Evolutionary conservation across 1,140 invertebrate genomes (phyloP), one percentile per base, ranked within the genome.

Genomic region (Dufourea novaeangliae): DNA sequence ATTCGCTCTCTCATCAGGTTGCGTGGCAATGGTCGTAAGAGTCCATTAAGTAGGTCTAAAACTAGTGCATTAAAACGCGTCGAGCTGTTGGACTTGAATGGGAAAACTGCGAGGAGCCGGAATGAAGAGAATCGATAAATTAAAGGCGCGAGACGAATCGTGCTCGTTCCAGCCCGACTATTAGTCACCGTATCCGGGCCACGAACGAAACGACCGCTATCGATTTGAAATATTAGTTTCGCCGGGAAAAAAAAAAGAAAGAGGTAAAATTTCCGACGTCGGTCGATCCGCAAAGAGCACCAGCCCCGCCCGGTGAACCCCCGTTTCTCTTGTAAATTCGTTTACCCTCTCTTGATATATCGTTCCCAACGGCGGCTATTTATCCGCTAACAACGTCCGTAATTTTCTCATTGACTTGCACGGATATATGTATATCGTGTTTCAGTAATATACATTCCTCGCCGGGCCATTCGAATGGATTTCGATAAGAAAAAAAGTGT

Each of bases 161-260:
- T 4, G 29, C 17, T 20, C 32, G 8, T 1, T n/a, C 32, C 14
- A 14, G 17, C 37, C 10, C 0, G 46, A 37, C 37, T 62, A 71
- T 71, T 62, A 44, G 27, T 66, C 61, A 56, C 10, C 27, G n/a
- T 25, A 41, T 66, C 37, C 50, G 17, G 17, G 8, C 14, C 59
- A n/a, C 25, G 8, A 14, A n/a, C 25, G 8, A 14, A 20, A 20
- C 50, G 22, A 3, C 7, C 34, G 50, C 25, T 50, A n/a, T 62
- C 57, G 72, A 74, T 74, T 74, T 57, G 20, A 74, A 56, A 54
- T 67, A 74, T 67, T 37, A 27, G 4, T 22, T 32, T 25, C 10
- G 27, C 12, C 6, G 39, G 1, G 1, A 5, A 44, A 74, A 56
- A 56, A 22, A 29, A 10, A 20, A 34, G 1, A 5, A 44, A 74